phyloP scores from a whole-genome alignment of 2,113 vertebrate species.

The Sitta europaea region DNA sequence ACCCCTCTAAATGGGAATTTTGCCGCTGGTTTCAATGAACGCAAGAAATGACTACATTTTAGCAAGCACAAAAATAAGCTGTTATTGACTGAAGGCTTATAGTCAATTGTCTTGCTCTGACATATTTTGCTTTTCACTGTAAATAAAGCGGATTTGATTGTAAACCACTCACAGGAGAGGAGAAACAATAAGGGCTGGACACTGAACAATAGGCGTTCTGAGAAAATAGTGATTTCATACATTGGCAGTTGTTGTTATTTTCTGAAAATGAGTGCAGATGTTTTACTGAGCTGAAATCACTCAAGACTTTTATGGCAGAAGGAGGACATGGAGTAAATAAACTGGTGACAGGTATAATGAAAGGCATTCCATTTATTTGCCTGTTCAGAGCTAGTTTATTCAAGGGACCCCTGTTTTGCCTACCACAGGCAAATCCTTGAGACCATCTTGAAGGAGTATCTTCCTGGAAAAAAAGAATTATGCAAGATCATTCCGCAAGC shows the following conservation, averaged over 20 bases:
- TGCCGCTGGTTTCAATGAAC: background rate
- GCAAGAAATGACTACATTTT: background rate
- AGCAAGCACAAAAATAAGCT: slow-evolving; percentile 3
- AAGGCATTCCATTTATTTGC: slow-evolving; percentile 16
- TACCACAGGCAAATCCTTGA: slow-evolving; percentile 12
- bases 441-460: background rate
- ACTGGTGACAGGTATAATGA: slow-evolving; percentile 53
- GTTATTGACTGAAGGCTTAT: background rate
- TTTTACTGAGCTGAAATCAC: slow-evolving; percentile 38
- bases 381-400: slow-evolving; percentile 22
- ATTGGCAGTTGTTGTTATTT: slow-evolving; percentile 31
- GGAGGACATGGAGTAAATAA: slow-evolving; percentile 35
- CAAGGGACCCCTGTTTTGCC: slow-evolving; percentile 1
- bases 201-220: slow-evolving; percentile 1
- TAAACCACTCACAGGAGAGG: slow-evolving; percentile 34
- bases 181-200: slow-evolving; percentile 31
- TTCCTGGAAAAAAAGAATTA: background rate
- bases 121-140: slow-evolving; percentile 38
- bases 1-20: background rate
- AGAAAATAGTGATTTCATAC: slow-evolving; percentile 57
- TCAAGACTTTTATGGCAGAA: slow-evolving; percentile 43
- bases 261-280: slow-evolving; percentile 56
- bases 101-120: background rate
- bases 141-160: slow-evolving; percentile 42
- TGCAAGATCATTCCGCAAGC: background rate